phyloP scores from a whole-genome alignment of 2,113 vertebrate species.

The Zeus faber region DNA sequence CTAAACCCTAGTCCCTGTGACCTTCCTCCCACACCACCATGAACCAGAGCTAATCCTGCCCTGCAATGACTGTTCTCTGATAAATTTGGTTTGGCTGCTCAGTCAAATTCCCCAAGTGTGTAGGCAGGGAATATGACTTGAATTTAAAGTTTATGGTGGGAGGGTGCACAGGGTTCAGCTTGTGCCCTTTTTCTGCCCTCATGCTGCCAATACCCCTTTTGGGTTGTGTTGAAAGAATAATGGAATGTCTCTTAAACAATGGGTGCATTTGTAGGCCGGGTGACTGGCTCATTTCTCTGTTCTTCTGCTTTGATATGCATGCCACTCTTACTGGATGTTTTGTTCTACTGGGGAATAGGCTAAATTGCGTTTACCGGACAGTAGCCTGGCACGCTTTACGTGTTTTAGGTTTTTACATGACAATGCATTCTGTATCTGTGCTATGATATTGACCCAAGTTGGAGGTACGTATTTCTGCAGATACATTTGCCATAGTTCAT shows the following conservation, averaged over 20 bases:
- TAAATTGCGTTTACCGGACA: too few relatives aligned
- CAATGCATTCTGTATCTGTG: too few relatives aligned
- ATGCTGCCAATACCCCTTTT: slow-evolving; percentile 24
- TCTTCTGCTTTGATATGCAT: slow-evolving; percentile 34
- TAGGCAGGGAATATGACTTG: too few relatives aligned
- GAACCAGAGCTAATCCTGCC: background rate
- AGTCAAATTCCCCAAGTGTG: too few relatives aligned
- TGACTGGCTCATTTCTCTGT: slow-evolving; percentile 35
- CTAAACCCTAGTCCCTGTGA: slow-evolving; percentile 9
- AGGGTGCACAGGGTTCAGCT: slow-evolving; percentile 41
- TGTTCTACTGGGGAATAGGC: slow-evolving; percentile 21
- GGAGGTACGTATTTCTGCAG: too few relatives aligned
- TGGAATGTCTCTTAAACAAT: slow-evolving; percentile 50
- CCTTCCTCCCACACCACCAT: background rate
- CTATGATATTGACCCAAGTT: too few relatives aligned
- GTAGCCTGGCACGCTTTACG: too few relatives aligned
- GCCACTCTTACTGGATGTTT: slow-evolving; percentile 16
- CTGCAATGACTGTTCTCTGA: background rate
- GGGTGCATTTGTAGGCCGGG: slow-evolving; percentile 41
- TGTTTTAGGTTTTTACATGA: too few relatives aligned
- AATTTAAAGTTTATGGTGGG: too few relatives aligned
- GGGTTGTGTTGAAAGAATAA: slow-evolving; percentile 52
- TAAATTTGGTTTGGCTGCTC: too few relatives aligned
- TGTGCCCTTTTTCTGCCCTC: slow-evolving; percentile 41
- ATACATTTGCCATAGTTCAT: too few relatives aligned